phyloP scores from a whole-genome alignment of 30 jellyfish, hydroid and myxozoan species.

The Mastigias papua region DNA sequence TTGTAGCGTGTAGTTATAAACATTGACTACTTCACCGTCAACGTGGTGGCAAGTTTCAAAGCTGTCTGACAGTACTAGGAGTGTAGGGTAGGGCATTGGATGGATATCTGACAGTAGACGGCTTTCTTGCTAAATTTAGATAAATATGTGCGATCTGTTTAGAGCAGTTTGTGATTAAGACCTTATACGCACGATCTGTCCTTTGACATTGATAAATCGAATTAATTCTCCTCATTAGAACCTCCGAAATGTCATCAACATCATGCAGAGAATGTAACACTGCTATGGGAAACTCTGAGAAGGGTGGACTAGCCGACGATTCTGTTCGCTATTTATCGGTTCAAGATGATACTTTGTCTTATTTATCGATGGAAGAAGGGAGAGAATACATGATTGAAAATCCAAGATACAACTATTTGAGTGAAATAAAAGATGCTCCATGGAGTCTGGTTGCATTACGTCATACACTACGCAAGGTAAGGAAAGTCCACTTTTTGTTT shows the following conservation, averaged over 20 bases:
- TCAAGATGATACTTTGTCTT: constrained; percentile 47
- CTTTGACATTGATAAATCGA: neutral
- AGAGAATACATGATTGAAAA: constrained; percentile 64
- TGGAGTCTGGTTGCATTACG: constrained; percentile 38
- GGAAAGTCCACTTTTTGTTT: no score
- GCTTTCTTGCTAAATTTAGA: neutral
- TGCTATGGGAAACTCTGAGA: constrained; percentile 5
- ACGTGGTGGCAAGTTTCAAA: neutral
- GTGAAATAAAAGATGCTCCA: constrained; percentile 56
- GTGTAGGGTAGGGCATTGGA: neutral
- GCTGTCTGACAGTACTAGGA: neutral
- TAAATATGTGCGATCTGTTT: neutral
- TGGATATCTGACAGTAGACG: neutral
- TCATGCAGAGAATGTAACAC: constrained; percentile 47
- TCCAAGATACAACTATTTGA: constrained; percentile 53
- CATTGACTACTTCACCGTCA: no score
- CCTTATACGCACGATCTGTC: neutral
- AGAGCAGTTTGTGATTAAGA: neutral
- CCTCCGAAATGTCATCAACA: constrained; percentile 23
- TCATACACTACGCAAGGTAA: constrained; percentile 57
- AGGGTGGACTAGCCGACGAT: constrained; percentile 40
- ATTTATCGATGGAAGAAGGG: constrained; percentile 44
- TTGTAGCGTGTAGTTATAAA: no score
- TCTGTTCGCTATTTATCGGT: constrained; percentile 51
- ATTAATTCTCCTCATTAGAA: neutral